Base-by-base conservation (phyloP, 2,113 vertebrate species). In the Cyphomyrus discorhynchus region DNA sequence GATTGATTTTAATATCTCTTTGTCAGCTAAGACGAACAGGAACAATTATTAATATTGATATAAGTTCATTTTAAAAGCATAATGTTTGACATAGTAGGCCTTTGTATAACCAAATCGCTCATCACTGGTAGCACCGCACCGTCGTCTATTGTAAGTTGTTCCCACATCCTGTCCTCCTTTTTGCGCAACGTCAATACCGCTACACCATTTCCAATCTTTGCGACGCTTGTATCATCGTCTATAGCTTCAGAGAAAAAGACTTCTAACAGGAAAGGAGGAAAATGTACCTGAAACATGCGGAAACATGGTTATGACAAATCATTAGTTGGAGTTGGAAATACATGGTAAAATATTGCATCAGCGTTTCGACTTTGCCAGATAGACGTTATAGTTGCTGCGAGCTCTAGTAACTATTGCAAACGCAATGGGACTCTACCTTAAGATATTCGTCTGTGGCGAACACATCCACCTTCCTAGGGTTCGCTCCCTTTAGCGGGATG, bases 201-300 rank as follows among this genome's bases (percentile, higher is more conserved):
- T 0, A 91, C 90, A 31, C 96, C 97, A 89, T 98, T 93, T 90
- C 96, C 96, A 92, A 99, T 94, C 92, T 95, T 98, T 1, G 97
- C 98, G 31, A 95, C 93, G 92, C 98, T 98, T 87, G 90, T 95
- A 11, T 92, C 94, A 2, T 98, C 97, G 88, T 98, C 96, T 46
- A 99, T 95, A 17, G 96, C 95, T 42, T 96, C 96, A 19, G 92
- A 96, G 0, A 98, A 93, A 94, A 99, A 93, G 0, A 94, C 96
- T 90, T 99, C 98, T 88, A 99, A 98, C 42, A 99, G 93, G 92
- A 96, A 98, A 0, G 98, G 98, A 13, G 97, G 96, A 35, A 94
- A 95, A 95, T 96, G 97, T 49, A 98, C 97, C 98, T 99, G 92
- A 88, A 47, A 87, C n/a, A 49, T 19, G 24, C 47, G 42, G 53